These are phyloP conservation scores for Tineola bisselliella DNA, from an alignment of 2,888 invertebrate species.

Conservation along the genomic window DNA sequence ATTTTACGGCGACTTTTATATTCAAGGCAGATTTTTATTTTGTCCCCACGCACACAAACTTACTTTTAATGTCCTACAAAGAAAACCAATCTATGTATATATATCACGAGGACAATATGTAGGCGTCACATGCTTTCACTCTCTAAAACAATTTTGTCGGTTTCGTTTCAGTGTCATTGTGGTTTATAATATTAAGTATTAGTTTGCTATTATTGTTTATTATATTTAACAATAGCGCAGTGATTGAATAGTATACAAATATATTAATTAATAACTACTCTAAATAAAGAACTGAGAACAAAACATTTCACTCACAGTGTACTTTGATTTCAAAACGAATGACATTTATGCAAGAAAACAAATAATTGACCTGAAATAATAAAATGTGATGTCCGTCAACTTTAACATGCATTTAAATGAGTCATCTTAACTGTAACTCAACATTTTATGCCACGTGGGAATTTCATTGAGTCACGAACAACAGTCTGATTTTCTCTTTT, in stretches of 20 bases:
- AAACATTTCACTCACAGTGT: too few relatives aligned
- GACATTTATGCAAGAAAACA: too few relatives aligned
- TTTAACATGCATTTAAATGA: neutral
- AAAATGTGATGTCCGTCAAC: neutral
- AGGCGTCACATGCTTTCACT: conserved; percentile 9
- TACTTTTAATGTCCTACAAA: neutral
- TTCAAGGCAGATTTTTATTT: too few relatives aligned
- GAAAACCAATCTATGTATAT: neutral
- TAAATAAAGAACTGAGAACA: too few relatives aligned
- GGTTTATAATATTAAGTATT: neutral
- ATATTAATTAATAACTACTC: neutral
- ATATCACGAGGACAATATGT: conserved; percentile 4
- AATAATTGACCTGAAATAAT: too few relatives aligned
- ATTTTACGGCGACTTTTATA: too few relatives aligned
- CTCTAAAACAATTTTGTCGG: neutral
- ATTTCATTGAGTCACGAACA: neutral
- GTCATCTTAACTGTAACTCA: neutral
- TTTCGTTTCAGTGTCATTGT: neutral
- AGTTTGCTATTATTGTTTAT: neutral
- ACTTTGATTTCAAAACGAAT: too few relatives aligned
- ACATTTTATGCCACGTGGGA: neutral
- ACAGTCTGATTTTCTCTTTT: neutral
- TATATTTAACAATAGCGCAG: neutral
- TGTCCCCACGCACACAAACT: neutral
- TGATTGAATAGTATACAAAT: neutral